Evolutionary conservation across 2,888 invertebrate species (phyloP).

Genomic region (Drosophila emarginata): DNA sequence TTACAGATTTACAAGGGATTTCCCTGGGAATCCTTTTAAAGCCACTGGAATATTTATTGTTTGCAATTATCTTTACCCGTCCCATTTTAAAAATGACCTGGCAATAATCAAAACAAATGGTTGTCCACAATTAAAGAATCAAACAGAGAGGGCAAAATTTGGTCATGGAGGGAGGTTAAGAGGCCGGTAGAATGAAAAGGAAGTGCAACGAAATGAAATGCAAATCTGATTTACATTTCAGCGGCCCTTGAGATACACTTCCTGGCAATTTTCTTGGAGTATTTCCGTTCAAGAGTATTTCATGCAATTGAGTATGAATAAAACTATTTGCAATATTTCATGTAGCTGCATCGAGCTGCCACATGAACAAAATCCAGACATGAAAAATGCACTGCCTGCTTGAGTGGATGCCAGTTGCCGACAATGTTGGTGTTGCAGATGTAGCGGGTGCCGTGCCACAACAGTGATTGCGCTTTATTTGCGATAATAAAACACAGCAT

Average conservation of each 20-base stretch:
- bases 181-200: constrained; percentile 7
- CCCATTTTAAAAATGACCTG: constrained; percentile 5
- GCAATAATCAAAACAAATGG: constrained; percentile 67
- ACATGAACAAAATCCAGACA: constrained; percentile 58
- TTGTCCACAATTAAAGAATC: constrained; percentile 38
- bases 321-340: constrained; percentile 77
- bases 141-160: constrained; percentile 8
- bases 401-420: constrained; percentile 9
- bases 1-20: constrained; percentile 59
- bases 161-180: not conserved
- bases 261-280: constrained; percentile 36
- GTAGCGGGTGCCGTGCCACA: constrained; percentile 70
- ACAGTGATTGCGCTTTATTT: constrained; percentile 79
- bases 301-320: constrained; percentile 69
- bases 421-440: constrained; percentile 21
- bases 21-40: constrained; percentile 25
- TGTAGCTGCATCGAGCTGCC: constrained; percentile 50
- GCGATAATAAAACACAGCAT: constrained; percentile 79
- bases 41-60: constrained; percentile 56
- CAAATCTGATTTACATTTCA: constrained; percentile 39
- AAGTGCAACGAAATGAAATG: constrained; percentile 13
- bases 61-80: constrained; percentile 58
- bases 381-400: constrained; percentile 38
- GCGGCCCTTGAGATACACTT: constrained; percentile 11
- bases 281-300: constrained; percentile 50